Evolutionary conservation across 2,113 vertebrate species (phyloP), one percentile per base, ranked within the genome.

Genomic region (Cyprichromis sp.): DNA sequence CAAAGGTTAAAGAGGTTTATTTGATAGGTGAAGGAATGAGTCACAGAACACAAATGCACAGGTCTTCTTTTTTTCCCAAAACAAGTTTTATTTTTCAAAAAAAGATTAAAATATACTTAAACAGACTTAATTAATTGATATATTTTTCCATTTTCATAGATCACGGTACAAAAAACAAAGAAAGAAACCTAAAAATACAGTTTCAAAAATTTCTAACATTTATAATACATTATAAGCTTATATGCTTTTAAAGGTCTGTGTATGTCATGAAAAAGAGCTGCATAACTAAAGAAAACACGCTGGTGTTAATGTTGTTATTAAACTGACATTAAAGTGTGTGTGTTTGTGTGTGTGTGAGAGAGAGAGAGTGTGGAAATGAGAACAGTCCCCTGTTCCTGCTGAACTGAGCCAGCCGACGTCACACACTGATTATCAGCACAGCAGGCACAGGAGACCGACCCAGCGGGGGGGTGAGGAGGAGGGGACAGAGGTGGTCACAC

Each of bases 381-480:
- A 92, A 93, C 94, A 93, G 95, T 92, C 97, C 88, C 92, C 95
- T 96, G 97, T 96, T 96, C 96, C 97, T 97, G 96, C 97, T 96
- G 95, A 97, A 95, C 97, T 97, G 97, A 98, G 97, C 97, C 95
- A 97, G 97, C 96, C 94, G 84, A 95, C 90, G 86, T 94, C 92
- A 97, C 91, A 97, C 96, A 98, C 97, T 97, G 97, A 97, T 97
- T 97, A 97, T 98, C 98, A 98, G 98, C 96, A 97, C 97, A 98
- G 98, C 97, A 98, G 98, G 97, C 97, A 97, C 97, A 89, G 97
- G 97, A 97, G 97, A 96, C 97, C 14, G 93, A 96, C 94, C 97
- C 95, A 94, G 94, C 26, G 92, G 86, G 93, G 83, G 34, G 61
- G 34, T 66, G 86, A 47, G 12, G 38, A 45, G 86, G 80, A 78